A percentile compares a stretch with the other conserved stretches of the same genome.
Evolutionary conservation across 2,113 vertebrate genomes (phyloP).

Genomic region (Megaceryle maxima): DNA sequence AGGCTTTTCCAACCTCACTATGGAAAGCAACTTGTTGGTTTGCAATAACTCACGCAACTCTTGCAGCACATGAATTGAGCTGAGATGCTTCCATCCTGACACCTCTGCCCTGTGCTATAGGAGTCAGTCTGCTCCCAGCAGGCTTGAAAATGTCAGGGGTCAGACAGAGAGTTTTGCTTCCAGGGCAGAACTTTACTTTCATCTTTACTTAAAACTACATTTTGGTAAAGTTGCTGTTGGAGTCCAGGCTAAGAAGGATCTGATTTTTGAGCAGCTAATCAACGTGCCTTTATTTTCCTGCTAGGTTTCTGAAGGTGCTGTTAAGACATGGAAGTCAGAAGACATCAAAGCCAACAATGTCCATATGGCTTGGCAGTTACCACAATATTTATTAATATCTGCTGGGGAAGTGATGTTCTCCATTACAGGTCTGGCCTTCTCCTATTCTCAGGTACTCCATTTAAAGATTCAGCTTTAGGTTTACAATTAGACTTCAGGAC

Average conservation of each 20-base stretch:
- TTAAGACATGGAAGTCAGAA: slow-evolving; percentile 72
- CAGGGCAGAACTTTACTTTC: neutral
- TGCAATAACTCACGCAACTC: neutral
- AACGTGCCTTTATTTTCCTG: neutral
- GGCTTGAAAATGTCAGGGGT: neutral
- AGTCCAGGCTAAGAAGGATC: neutral
- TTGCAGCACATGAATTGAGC: neutral
- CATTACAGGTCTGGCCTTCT: slow-evolving; percentile 95
- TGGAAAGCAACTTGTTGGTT: neutral
- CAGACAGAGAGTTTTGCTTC: neutral
- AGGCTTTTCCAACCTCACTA: neutral
- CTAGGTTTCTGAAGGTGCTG: slow-evolving; percentile 63
- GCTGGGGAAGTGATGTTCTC: slow-evolving; percentile 96
- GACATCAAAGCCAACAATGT: slow-evolving; percentile 85
- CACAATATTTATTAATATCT: slow-evolving; percentile 90
- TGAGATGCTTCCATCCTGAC: neutral
- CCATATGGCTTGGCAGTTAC: slow-evolving; percentile 92
- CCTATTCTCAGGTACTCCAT: slow-evolving; percentile 91
- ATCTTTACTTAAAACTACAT: neutral
- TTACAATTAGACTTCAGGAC: neutral
- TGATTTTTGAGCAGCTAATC: neutral
- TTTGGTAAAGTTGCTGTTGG: neutral
- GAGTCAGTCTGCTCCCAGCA: neutral
- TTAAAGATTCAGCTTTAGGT: neutral
- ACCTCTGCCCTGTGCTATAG: neutral